phyloP scores from a whole-genome alignment of 2,888 invertebrate species.

The Apotomis betuletana region DNA sequence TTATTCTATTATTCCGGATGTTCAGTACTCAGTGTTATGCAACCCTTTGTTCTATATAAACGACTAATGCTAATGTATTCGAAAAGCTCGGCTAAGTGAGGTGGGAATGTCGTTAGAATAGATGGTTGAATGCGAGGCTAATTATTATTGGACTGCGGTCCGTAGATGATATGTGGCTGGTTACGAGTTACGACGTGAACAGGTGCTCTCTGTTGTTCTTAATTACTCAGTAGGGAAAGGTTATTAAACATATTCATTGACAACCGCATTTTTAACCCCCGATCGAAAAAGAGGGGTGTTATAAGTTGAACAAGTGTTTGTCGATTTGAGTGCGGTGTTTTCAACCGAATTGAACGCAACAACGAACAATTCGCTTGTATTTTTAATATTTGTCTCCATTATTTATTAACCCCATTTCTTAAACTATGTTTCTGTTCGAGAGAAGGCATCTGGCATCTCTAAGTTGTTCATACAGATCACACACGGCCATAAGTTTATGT shows the following conservation, averaged over 20 bases:
- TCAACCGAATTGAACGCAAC: too few relatives aligned
- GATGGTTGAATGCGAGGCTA: conserved; percentile 1
- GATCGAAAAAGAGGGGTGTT: neutral
- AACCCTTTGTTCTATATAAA: conserved; percentile 47
- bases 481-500: too few relatives aligned
- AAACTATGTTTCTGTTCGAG: too few relatives aligned
- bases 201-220: conserved; percentile 17
- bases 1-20: conserved; percentile 43
- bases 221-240: neutral
- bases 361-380: too few relatives aligned
- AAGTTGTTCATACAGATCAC: too few relatives aligned
- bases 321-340: too few relatives aligned
- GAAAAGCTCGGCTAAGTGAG: conserved; percentile 33
- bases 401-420: too few relatives aligned
- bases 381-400: too few relatives aligned
- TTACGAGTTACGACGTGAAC: neutral
- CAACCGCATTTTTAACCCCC: neutral
- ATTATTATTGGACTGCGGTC: conserved; percentile 20
- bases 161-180: conserved; percentile 14
- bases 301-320: too few relatives aligned
- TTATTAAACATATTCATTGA: neutral
- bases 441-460: too few relatives aligned
- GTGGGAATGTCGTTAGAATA: conserved; percentile 35
- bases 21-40: conserved; percentile 41
- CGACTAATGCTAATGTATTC: conserved; percentile 39